phyloP scores from a whole-genome alignment of 2,888 invertebrate genomes.

The Pterobdella sp. region DNA sequence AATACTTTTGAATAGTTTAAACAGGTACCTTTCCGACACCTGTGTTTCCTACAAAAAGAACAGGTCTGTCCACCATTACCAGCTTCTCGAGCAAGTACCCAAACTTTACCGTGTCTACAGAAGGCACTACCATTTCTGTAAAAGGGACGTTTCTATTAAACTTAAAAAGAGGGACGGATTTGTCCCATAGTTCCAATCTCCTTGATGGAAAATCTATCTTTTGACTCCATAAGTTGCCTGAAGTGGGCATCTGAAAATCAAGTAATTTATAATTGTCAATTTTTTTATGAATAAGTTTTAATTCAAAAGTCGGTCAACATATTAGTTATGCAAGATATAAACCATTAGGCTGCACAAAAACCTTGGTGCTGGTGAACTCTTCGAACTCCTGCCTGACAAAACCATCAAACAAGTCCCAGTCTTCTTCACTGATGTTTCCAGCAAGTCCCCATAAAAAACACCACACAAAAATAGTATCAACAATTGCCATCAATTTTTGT shows the following conservation, averaged over 20 bases:
- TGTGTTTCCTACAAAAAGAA: conserved; percentile 81
- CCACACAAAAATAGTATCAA: conserved; percentile 72
- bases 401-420: conserved; percentile 64
- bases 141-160: conserved; percentile 65
- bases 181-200: conserved; percentile 69
- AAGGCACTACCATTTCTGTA: conserved; percentile 82
- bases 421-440: conserved; percentile 69
- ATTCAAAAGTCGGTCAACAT: too few relatives aligned
- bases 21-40: conserved; percentile 55
- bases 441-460: conserved; percentile 76
- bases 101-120: conserved; percentile 79
- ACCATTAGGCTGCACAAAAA: conserved; percentile 32
- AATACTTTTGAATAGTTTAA: not conserved
- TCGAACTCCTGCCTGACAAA: conserved; percentile 65
- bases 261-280: too few relatives aligned
- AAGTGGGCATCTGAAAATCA: conserved; percentile 61
- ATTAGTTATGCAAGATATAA: too few relatives aligned
- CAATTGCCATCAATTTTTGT: conserved; percentile 57
- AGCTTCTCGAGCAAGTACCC: conserved; percentile 72
- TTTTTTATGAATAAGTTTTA: too few relatives aligned
- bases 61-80: conserved; percentile 65
- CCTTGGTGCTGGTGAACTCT: conserved; percentile 62
- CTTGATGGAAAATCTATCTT: conserved; percentile 66
- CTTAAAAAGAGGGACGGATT: conserved; percentile 65
- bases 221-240: conserved; percentile 67